Conservation (phyloP, 2,797 vertebrate species). For the Vultur gryphus region DNA sequence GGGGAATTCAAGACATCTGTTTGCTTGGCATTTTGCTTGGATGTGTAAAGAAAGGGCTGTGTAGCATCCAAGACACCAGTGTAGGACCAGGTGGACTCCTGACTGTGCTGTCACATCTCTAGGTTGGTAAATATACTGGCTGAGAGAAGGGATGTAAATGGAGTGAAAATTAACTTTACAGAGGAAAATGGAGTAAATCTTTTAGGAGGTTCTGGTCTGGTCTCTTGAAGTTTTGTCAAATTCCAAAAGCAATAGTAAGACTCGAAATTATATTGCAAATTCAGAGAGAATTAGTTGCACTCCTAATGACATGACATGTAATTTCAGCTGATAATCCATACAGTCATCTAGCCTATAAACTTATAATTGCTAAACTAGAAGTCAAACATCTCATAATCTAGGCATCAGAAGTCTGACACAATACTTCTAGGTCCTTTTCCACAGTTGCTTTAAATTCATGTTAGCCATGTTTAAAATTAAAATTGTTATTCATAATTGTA, state of each 20-base stretch:
- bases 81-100: not conserved
- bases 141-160: not conserved
- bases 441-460: not conserved
- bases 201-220: not conserved
- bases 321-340: not conserved
- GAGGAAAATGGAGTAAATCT: not conserved
- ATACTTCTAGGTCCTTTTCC: not conserved
- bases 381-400: not conserved
- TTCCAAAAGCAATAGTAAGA: not conserved
- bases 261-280: not conserved
- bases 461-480: not conserved
- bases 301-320: not conserved
- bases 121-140: not conserved
- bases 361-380: not conserved
- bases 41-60: not conserved
- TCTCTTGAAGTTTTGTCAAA: not conserved
- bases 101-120: not conserved
- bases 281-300: not conserved
- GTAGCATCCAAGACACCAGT: not conserved
- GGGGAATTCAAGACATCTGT: not conserved
- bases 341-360: not conserved
- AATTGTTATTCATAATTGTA: not conserved
- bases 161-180: not conserved
- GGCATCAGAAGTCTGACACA: not conserved
- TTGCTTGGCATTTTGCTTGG: not conserved